Conservation (phyloP, 2,888 invertebrate genomes). For the Chromoteleia sp. region DNA sequence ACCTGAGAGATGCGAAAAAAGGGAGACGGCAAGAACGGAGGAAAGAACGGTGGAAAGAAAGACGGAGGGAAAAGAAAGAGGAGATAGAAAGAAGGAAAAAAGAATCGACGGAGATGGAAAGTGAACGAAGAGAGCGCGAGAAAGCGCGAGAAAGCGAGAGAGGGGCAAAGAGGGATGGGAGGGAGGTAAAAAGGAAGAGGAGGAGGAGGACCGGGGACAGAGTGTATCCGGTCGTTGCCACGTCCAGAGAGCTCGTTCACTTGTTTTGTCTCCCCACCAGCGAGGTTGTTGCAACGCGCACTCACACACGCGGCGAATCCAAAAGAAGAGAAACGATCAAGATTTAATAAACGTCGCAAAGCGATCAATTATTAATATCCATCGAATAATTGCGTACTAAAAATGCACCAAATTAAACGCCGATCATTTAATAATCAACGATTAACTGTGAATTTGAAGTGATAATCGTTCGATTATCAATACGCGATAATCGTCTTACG, state of each 20-base stretch:
- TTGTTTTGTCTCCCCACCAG: constrained; percentile 79
- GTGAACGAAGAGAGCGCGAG: constrained; percentile 63
- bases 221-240: constrained; percentile 84
- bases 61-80: not conserved
- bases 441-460: no score
- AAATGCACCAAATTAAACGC: no score
- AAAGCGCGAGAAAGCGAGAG: constrained; percentile 56
- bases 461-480: no score
- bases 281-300: constrained; percentile 40
- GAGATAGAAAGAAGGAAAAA: constrained; percentile 52
- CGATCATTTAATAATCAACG: no score
- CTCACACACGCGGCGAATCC: constrained; percentile 20
- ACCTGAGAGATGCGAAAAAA: constrained; percentile 40
- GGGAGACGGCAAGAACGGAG: constrained; percentile 27
- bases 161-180: constrained; percentile 55
- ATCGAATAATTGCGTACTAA: not conserved
- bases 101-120: constrained; percentile 62
- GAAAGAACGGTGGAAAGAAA: constrained; percentile 11
- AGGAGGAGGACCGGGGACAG: constrained; percentile 68
- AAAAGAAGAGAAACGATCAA: constrained; percentile 35
- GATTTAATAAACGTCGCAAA: constrained; percentile 45
- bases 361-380: constrained; percentile 23
- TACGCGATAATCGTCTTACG: no score
- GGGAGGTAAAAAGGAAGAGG: constrained; percentile 53
- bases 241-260: constrained; percentile 81